Evolutionary conservation across 1,140 invertebrate species (phyloP).

Genomic region (Zaprionus ghesquierei): DNA sequence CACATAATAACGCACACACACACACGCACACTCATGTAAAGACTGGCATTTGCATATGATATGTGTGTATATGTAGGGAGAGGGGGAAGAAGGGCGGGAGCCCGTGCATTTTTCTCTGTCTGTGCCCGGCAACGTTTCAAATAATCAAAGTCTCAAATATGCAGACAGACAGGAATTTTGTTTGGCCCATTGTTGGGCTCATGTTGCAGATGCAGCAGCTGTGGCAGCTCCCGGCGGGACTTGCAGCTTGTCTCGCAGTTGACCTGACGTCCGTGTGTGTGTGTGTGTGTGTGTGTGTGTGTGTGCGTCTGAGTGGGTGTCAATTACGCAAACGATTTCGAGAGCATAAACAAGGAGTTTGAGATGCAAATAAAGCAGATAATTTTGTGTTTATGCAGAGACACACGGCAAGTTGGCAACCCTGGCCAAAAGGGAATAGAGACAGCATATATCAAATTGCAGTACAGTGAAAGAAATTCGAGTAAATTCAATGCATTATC

Average conservation of each 20-base stretch:
- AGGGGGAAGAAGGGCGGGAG: background rate
- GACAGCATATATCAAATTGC: background rate
- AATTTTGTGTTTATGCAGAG: background rate
- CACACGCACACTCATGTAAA: constrained; percentile 4
- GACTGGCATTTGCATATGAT: constrained; percentile 32
- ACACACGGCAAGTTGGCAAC: background rate
- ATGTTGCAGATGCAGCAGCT: constrained; percentile 9
- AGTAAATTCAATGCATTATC: background rate
- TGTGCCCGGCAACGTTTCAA: constrained; percentile 39
- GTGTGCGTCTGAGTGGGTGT: constrained; percentile 36
- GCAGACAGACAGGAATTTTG: constrained; percentile 71
- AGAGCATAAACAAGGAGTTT: constrained; percentile 31
- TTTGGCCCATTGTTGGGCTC: constrained; percentile 23
- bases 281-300: background rate
- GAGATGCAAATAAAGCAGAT: constrained; percentile 2
- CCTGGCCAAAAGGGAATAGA: background rate
- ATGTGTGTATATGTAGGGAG: background rate
- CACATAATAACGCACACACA: constrained; percentile 21
- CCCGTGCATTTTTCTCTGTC: constrained; percentile 35
- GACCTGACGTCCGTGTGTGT: constrained; percentile 38
- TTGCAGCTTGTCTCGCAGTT: constrained; percentile 21
- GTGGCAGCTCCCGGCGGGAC: background rate
- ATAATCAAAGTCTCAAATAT: constrained; percentile 79
- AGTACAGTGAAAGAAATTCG: background rate
- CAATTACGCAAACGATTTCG: constrained; percentile 51